phyloP scores from a whole-genome alignment of 1,140 invertebrate species.

The Berghia stephanieae region DNA sequence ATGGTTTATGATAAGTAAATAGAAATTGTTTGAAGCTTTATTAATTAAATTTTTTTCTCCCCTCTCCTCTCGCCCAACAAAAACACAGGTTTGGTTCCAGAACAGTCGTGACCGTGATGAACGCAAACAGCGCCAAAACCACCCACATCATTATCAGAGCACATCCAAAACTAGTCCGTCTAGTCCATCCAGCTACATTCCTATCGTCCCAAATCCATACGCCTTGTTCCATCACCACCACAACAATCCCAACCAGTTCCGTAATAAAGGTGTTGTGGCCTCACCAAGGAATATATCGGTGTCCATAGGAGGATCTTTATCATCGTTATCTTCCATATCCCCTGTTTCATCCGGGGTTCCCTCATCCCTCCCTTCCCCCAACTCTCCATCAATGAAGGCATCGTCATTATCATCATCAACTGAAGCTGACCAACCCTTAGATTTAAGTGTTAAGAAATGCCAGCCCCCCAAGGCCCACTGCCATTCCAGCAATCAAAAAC shows the following conservation, averaged over 20 bases:
- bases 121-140: conserved; percentile 33
- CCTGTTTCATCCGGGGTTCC: too few species aligned
- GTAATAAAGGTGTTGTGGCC: too few species aligned
- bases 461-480: conserved; percentile 61
- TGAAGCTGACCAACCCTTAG: conserved; percentile 78
- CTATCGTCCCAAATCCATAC: conserved; percentile 53
- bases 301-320: too few species aligned
- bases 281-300: too few species aligned
- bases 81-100: conserved; percentile 98
- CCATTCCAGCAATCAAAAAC: too few species aligned
- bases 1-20: too few species aligned
- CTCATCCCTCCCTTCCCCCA: conserved; percentile 22
- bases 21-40: too few species aligned
- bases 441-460: conserved; percentile 80
- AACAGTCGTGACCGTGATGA: conserved; percentile 93
- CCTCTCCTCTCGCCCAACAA: too few species aligned
- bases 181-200: conserved; percentile 51
- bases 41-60: too few species aligned
- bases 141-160: conserved; percentile 32
- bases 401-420: too few species aligned
- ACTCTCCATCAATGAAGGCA: conserved; percentile 17
- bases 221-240: conserved; percentile 26
- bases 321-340: too few species aligned
- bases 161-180: conserved; percentile 36
- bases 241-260: conserved; percentile 15